Percentiles rank a stretch among this genome's conserved stretches.
Evolutionary conservation across 2,797 vertebrate species (phyloP).

Genomic region (Scarus forsteni): DNA sequence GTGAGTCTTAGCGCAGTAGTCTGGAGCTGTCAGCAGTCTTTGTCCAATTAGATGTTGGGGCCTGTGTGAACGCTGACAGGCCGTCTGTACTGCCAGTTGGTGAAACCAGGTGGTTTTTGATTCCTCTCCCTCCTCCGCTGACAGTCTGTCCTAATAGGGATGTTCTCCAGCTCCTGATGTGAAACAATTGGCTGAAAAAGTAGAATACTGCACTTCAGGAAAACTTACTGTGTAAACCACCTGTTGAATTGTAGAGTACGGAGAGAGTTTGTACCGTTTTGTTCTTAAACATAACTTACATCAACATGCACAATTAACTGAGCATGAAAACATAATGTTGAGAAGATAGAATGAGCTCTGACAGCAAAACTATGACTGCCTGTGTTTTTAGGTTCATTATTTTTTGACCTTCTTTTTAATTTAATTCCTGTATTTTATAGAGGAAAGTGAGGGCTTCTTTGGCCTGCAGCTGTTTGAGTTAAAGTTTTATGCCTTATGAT

Average conservation of each 20-base stretch:
- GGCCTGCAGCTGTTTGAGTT: too few relatives aligned
- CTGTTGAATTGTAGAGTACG: not conserved
- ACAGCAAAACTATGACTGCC: too few relatives aligned
- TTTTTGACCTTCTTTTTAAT: too few relatives aligned
- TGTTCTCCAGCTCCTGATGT: not conserved
- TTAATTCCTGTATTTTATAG: too few relatives aligned
- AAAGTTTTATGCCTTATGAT: too few relatives aligned
- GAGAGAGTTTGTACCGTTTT: too few relatives aligned
- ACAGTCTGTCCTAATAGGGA: slow-evolving; percentile 17
- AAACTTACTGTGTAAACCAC: not conserved
- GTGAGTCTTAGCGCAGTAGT: slow-evolving; percentile 47
- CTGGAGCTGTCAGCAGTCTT: slow-evolving; percentile 67
- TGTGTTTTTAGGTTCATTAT: too few relatives aligned
- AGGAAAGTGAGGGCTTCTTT: too few relatives aligned
- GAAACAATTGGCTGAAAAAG: not conserved
- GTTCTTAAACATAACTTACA: too few relatives aligned
- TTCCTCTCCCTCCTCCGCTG: slow-evolving; percentile 53
- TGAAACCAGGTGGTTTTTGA: slow-evolving; percentile 73
- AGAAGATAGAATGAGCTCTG: too few relatives aligned
- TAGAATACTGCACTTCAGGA: not conserved
- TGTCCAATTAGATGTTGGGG: slow-evolving; percentile 74
- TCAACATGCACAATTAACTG: too few relatives aligned
- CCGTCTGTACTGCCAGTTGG: slow-evolving; percentile 67
- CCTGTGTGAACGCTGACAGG: slow-evolving; percentile 59
- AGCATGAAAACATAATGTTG: too few relatives aligned